These are phyloP conservation scores for Pelosia muscerda DNA, from an alignment of 2,888 invertebrate genomes.

Conservation along the genomic window DNA sequence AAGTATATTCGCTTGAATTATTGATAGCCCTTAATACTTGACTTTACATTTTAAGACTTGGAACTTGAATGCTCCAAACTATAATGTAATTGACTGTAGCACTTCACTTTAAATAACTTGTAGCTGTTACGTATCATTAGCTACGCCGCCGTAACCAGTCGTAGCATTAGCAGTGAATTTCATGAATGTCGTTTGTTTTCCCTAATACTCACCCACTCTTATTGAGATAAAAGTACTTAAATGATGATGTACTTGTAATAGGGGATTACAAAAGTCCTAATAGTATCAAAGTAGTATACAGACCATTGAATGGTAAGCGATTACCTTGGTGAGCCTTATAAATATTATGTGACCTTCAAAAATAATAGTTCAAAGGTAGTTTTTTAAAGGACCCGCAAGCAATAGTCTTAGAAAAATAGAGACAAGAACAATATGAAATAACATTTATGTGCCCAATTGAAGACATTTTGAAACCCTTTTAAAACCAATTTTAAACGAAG, in stretches of 20 bases:
- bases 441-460: background rate
- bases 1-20: background rate
- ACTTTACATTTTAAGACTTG: background rate
- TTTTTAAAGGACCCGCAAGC: too few species aligned
- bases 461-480: too few species aligned
- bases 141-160: conserved; percentile 42
- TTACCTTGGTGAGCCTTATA: too few species aligned
- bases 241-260: background rate
- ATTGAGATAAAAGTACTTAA: background rate
- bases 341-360: too few species aligned
- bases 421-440: too few species aligned
- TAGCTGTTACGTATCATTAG: conserved; percentile 31
- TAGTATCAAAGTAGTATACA: background rate
- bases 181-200: conserved; percentile 12
- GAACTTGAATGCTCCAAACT: background rate
- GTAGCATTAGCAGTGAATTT: conserved; percentile 32
- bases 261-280: background rate
- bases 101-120: conserved; percentile 23
- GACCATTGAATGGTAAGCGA: too few species aligned
- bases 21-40: background rate
- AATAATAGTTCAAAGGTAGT: too few species aligned
- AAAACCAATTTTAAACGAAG: background rate
- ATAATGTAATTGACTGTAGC: background rate
- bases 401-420: too few species aligned
- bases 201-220: background rate